These are phyloP conservation scores for Falcunculus frontatus DNA, from an alignment of 2,113 vertebrate genomes.

Conservation along the genomic window DNA sequence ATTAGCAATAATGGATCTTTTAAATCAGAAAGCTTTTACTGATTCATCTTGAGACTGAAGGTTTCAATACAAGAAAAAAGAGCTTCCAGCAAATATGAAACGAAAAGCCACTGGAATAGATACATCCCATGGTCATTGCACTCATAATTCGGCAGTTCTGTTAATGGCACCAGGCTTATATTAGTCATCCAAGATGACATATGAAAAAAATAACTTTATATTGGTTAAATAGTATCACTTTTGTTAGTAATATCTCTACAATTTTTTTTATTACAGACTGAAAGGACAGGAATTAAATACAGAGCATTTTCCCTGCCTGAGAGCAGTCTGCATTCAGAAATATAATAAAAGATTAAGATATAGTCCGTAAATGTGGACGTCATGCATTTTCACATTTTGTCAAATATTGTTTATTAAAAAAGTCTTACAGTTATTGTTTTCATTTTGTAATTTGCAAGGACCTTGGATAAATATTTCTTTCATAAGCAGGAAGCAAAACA, in stretches of 20 bases:
- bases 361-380: background rate
- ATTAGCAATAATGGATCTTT: background rate
- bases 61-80: background rate
- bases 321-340: background rate
- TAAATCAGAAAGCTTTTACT: background rate
- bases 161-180: background rate
- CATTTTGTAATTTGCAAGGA: background rate
- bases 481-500: fast-evolving
- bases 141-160: background rate
- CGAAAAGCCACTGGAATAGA: background rate
- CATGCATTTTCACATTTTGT: background rate
- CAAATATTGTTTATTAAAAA: background rate
- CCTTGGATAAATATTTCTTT: background rate
- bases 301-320: background rate
- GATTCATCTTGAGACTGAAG: background rate
- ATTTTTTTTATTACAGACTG: background rate
- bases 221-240: background rate
- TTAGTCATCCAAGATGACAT: background rate
- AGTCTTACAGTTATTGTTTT: background rate
- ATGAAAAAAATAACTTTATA: background rate
- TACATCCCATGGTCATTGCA: background rate
- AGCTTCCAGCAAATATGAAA: background rate
- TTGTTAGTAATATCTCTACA: background rate
- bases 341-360: background rate
- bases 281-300: background rate